Percentiles rank a stretch among this genome's conserved stretches.
phyloP scores from a whole-genome alignment of 2,113 vertebrate species.

The Ascaphus truei region DNA sequence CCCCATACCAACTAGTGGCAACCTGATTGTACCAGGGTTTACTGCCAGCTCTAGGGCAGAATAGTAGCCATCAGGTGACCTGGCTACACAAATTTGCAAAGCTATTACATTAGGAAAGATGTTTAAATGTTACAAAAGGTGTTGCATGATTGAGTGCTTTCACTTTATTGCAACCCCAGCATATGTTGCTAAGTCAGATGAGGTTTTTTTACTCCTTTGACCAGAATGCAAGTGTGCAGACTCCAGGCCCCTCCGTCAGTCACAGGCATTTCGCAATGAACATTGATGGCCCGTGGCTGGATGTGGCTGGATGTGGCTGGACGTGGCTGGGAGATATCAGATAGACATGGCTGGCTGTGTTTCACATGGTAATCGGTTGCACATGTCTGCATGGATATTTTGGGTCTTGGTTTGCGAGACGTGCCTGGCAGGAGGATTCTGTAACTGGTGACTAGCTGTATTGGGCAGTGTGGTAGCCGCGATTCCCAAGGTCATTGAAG shows the following conservation, averaged over 20 bases:
- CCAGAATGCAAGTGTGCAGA: not conserved
- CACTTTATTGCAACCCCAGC: not conserved
- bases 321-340: slow-evolving; percentile 29
- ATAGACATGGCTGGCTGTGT: slow-evolving; percentile 23
- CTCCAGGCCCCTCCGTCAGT: not conserved
- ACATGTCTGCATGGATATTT: slow-evolving; percentile 25
- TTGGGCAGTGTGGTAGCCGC: slow-evolving; percentile 26
- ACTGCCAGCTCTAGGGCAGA: too few species aligned
- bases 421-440: slow-evolving; percentile 24
- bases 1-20: too few species aligned
- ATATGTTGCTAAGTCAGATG: too few species aligned
- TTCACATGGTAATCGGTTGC: slow-evolving; percentile 29
- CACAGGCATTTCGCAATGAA: not conserved
- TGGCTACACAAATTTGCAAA: too few species aligned
- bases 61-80: too few species aligned
- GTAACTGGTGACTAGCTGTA: slow-evolving; percentile 17
- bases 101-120: too few species aligned
- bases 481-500: slow-evolving; percentile 27
- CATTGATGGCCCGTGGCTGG: slow-evolving; percentile 15
- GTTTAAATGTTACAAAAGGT: too few species aligned
- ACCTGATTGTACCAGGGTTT: too few species aligned
- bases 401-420: slow-evolving; percentile 25
- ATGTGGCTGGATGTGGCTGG: slow-evolving; percentile 27
- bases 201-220: too few species aligned
- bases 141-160: not conserved